Evolutionary conservation across 2,888 invertebrate species (phyloP).

Genomic region (Uloborus plumipes): DNA sequence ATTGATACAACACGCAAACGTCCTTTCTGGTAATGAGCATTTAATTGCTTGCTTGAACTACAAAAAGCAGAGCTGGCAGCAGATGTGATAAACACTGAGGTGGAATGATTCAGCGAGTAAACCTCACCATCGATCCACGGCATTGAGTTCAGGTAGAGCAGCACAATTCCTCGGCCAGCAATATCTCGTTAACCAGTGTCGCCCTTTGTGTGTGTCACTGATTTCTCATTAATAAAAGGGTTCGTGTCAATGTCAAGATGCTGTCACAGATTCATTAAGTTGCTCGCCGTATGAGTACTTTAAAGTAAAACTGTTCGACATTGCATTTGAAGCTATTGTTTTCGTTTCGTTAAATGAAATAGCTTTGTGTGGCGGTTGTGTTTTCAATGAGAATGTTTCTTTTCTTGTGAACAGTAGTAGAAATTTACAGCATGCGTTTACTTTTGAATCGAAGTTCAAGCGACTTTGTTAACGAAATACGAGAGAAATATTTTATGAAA

Average conservation of each 20-base stretch:
- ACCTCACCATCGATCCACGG: not conserved
- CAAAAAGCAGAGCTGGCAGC: conserved; percentile 16
- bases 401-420: too few species aligned
- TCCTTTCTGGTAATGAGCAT: conserved; percentile 27
- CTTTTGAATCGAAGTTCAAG: too few species aligned
- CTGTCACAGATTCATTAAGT: conserved; percentile 1
- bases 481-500: too few species aligned
- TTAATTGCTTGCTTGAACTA: conserved; percentile 30
- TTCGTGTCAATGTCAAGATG: not conserved
- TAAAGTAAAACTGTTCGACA: too few species aligned
- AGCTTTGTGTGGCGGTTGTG: too few species aligned
- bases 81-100: conserved; percentile 2
- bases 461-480: too few species aligned
- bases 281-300: too few species aligned
- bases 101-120: conserved; percentile 3
- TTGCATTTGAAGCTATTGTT: too few species aligned
- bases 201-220: conserved; percentile 12
- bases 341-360: too few species aligned
- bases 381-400: too few species aligned
- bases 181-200: conserved; percentile 10
- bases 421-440: too few species aligned
- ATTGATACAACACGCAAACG: not conserved
- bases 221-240: conserved; percentile 21
- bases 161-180: conserved; percentile 8
- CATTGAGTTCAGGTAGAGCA: conserved; percentile 12